Evolutionary conservation across 2,888 invertebrate species (phyloP).

Genomic region (Dyspetes luteomarginatus): DNA sequence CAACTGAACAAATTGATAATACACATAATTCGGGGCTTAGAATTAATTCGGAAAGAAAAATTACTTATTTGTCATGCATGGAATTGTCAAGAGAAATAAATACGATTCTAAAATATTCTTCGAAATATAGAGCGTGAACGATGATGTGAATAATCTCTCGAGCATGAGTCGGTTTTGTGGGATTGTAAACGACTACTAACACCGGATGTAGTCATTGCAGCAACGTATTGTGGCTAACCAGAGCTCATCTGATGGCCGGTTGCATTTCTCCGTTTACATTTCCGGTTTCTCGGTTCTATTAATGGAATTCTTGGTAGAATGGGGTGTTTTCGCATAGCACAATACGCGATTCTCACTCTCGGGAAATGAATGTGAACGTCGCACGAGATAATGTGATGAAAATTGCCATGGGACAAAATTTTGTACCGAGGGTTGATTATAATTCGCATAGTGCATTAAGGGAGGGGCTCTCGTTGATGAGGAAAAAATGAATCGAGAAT

Average conservation of each 20-base stretch:
- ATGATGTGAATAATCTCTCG: slow-evolving; percentile 20
- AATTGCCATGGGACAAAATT: slow-evolving; percentile 5
- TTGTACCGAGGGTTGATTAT: neutral
- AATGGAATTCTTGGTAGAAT: slow-evolving; percentile 35
- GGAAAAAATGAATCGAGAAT: neutral
- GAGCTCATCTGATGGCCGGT: neutral
- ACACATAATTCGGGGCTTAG: neutral
- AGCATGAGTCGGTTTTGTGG: slow-evolving; percentile 2
- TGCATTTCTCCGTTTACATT: slow-evolving; percentile 48
- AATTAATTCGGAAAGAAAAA: neutral
- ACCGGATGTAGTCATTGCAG: slow-evolving; percentile 16
- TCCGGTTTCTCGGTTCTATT: slow-evolving; percentile 40
- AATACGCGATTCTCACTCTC: slow-evolving; percentile 68
- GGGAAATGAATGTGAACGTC: slow-evolving; percentile 71
- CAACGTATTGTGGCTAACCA: slow-evolving; percentile 21
- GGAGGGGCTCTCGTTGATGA: neutral
- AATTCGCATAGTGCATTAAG: neutral
- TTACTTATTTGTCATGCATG: slow-evolving; percentile 1
- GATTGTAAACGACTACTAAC: neutral
- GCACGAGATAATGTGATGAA: slow-evolving; percentile 60
- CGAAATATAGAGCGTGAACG: neutral
- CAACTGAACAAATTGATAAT: neutral
- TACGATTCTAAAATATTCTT: neutral
- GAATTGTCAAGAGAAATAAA: slow-evolving; percentile 8
- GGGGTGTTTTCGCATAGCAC: neutral